Base-by-base conservation (phyloP, 30 jellyfish, hydroid and myxozoan species). In the Aurelia sp. region DNA sequence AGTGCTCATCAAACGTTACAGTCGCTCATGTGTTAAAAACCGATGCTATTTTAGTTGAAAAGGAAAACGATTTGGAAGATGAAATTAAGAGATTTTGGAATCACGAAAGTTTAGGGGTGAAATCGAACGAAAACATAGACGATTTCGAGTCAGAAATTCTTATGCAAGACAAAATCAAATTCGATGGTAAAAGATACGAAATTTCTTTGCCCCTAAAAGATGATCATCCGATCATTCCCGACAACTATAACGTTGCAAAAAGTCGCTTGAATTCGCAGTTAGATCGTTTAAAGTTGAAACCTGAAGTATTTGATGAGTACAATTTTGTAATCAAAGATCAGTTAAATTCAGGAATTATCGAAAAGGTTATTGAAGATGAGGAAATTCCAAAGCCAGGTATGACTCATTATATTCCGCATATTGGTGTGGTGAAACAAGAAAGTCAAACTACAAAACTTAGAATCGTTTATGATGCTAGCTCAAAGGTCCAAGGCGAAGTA, bases 381-480 rank as follows among this genome's bases (percentile, higher is more conserved):
- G 63, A 9, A 18, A 13, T 44, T 18, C 40, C 40, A 17, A 18
- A 12, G 21, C 51, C 84, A 8, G 91, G 84, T 41, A 20, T 21
- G 15, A 18, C 74, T 2, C 84, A 81, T 24, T 50, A 81, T 47
- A 48, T 65, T 17, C 91, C 91, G 33, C 91, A 81, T 47, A 13
- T 41, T 7, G 84, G 58, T 5, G 84, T 64, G 7, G 69, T 81
- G 13, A 27, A 50, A 50, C 47, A 65, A 60, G 84, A 69, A 8
- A 64, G 84, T 0, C 18, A 47, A 41, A 81, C 91, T 17, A 67
- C 85, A 4, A 81, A 66, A 22, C 35, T 81, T 18, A 27, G 84
- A 22, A 67, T 81, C 60, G 84, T 81, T 15, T 65, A 81, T 48
- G 91, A 81, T 58, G 91, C 91, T 0, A 81, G 91, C 15, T 35